Evolutionary conservation across 2,797 vertebrate genomes (phyloP), one percentile per base, ranked within the genome.

Genomic region (Coregonus ussuriensis): DNA sequence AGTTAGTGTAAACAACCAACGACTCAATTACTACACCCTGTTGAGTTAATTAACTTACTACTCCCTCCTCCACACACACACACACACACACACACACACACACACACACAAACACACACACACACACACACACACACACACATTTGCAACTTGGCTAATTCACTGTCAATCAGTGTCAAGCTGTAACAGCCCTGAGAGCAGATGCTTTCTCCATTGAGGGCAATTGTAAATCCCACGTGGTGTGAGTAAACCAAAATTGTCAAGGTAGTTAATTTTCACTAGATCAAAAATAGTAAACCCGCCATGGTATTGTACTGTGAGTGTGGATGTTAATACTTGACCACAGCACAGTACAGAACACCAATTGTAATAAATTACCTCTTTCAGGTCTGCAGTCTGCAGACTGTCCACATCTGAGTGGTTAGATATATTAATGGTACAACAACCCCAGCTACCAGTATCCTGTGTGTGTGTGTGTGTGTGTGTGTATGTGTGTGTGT

Each of bases 1-100:
- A 80, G 63, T 74, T 68, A 41, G 78, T 72, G 85, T 84, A 88
- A 90, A 91, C 89, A 89, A 84, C 82, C 54, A 56, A 79, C 77
- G 53, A 54, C 80, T 88, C 85, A 81, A 83, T 90, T 88, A 53
- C 53, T 54, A 86, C 79, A 77, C 75, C 82, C 65, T 77, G 74
- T 77, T 77, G 69, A 78, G 81, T 76, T 84, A 80, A 88, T 86
- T 65, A 80, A 77, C 67, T 82, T 81, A 65, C 73, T 14, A 11
- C 79, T 70, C 77, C 66, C 80, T 78, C 71, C 75, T 72, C 41
- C n/a, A 52, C 16, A 52, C 70, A 14, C 16, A 13, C 70, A 35
- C 53, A 21, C 56, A 41, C 21, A 25, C 59, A 65, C 35, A 47
- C 47, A 6, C 73, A 74, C 56, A 75, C 35, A 56, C 16, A 52